Base-by-base conservation (phyloP, 2,113 vertebrate species). In the Pimephales promelas region DNA sequence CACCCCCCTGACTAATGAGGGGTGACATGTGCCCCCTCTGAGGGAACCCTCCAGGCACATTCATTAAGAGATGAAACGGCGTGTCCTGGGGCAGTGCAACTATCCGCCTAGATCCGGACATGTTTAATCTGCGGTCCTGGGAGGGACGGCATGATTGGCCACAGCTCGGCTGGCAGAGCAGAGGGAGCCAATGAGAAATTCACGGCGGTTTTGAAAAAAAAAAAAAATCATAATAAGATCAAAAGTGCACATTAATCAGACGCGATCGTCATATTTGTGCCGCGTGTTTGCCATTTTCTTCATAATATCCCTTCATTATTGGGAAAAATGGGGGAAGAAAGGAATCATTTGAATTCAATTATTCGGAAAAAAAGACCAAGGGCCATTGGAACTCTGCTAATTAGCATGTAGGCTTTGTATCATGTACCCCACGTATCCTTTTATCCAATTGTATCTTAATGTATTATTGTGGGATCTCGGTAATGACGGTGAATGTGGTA, bases 21-120 rank as follows among this genome's bases (percentile, higher is more conserved):
- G 93, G 91, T 93, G 93, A 94, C 94, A 91, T 88, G 88, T 86
- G 89, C 91, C 89, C 90, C 92, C 92, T 88, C 91, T 86, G 89
- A 88, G 92, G 90, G 92, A 88, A 88, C 90, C 93, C 94, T 93
- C 91, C 89, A 90, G 93, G 93, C 94, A 92, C 91, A 92, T 92
- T 95, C 93, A 95, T 95, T 94, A 94, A 89, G 88, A 94, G 93
- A 94, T 94, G 92, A 94, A 94, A 94, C 92, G 91, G 90, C 31
- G 47, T 92, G 94, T 94, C 93, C 93, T 68, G 89, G 84, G 90
- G 92, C 89, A 88, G 88, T 90, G 90, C 89, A 89, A 88, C 89
- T 87, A 85, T 84, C 91, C 84, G 89, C 91, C 86, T 87, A 36
- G 70, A 86, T 89, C 86, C 82, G 90, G 92, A 93, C 93, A 90